A percentile compares a stretch with the other conserved stretches of the same genome.
Evolutionary conservation across 64 coral and sea anemone genomes (phyloP).

Genomic region (Anthopleura sola): DNA sequence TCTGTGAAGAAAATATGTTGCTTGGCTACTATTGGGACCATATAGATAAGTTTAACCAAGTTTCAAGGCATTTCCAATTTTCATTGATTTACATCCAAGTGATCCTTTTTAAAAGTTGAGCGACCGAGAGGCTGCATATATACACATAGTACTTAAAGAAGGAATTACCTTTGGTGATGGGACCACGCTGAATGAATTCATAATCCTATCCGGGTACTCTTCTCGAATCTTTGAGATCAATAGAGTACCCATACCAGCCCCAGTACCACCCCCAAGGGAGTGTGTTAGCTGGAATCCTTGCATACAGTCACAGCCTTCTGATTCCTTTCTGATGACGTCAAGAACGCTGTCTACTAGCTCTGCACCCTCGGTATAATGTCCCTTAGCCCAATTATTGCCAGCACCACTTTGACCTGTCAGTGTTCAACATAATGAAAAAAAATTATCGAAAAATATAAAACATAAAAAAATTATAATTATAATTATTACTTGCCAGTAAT

Average conservation of each 20-base stretch:
- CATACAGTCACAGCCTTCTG: conserved; percentile 44
- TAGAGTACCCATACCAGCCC: conserved; percentile 41
- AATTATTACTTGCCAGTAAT: too few species aligned
- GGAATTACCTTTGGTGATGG: conserved; percentile 48
- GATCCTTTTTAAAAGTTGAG: too few species aligned
- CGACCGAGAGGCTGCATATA: too few species aligned
- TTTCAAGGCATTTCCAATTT: too few species aligned
- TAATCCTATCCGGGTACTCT: conserved; percentile 59
- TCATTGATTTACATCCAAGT: too few species aligned
- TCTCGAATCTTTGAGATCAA: conserved; percentile 57
- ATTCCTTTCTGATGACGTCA: conserved; percentile 54
- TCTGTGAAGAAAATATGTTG: too few species aligned
- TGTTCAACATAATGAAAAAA: background rate
- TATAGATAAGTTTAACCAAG: too few species aligned
- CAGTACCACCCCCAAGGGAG: conserved; percentile 45
- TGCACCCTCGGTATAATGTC: conserved; percentile 52
- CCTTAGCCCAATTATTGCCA: conserved; percentile 61
- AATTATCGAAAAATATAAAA: too few species aligned
- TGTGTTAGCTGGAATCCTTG: conserved; percentile 67
- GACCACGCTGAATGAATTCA: conserved; percentile 58
- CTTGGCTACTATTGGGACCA: too few species aligned
- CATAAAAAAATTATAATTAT: too few species aligned
- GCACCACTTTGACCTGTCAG: conserved; percentile 56
- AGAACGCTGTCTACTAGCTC: conserved; percentile 43
- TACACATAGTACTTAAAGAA: background rate